Percentiles rank a stretch among this genome's conserved stretches.
These are phyloP conservation scores for Botrylloides violaceus DNA, from an alignment of 23 tunicate genomes.

Conservation along the genomic window DNA sequence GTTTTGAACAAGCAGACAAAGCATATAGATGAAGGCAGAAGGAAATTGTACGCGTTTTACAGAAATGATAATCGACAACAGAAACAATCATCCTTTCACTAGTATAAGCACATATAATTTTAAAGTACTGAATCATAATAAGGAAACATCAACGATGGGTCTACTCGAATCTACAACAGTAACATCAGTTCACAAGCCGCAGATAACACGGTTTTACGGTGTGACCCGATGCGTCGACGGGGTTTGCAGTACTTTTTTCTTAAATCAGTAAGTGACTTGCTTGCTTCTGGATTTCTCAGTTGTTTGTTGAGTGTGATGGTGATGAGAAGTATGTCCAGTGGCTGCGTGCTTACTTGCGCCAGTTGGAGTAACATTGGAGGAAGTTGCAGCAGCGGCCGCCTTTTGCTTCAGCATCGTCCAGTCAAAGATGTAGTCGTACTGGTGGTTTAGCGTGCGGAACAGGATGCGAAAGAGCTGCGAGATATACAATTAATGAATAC, in stretches of 20 bases:
- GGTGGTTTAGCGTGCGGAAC: conserved; percentile 43
- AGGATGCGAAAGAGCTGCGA: conserved; percentile 80
- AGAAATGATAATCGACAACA: background rate
- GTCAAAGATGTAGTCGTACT: conserved; percentile 41
- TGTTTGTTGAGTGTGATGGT: conserved; percentile 34
- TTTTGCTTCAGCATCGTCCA: conserved; percentile 46
- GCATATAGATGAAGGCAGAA: background rate
- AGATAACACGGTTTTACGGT: background rate
- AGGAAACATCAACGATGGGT: background rate
- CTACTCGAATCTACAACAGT: background rate
- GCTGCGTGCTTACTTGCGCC: conserved; percentile 85
- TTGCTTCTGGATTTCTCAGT: conserved; percentile 46
- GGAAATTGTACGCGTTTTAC: background rate
- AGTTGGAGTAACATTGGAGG: conserved; percentile 72
- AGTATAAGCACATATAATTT: background rate
- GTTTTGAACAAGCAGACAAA: background rate
- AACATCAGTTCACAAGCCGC: background rate
- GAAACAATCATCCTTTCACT: background rate
- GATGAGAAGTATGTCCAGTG: conserved; percentile 68
- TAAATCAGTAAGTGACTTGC: conserved; percentile 43
- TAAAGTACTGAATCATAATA: background rate
- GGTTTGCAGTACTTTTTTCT: background rate
- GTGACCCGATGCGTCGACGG: too few species aligned
- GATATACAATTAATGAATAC: background rate
- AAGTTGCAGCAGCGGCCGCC: conserved; percentile 39